Conservation (phyloP, 2,797 vertebrate genomes). For the Malacoctenus gilli region DNA sequence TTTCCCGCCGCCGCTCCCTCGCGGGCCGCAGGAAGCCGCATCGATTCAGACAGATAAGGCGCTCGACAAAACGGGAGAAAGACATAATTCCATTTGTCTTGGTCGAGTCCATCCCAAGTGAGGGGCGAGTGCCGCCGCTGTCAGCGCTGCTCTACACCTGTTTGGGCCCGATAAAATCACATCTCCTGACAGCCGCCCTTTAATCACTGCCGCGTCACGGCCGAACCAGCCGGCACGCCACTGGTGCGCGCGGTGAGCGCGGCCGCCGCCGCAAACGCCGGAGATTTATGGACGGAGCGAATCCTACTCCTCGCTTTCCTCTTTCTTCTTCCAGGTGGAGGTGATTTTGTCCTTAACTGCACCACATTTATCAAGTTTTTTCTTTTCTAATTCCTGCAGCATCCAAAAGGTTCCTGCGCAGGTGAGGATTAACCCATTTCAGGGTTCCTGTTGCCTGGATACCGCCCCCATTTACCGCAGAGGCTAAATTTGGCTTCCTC, state of each 20-base stretch:
- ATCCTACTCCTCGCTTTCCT: background rate
- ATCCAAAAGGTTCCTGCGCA: slow-evolving; percentile 2
- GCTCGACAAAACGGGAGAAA: slow-evolving; percentile 67
- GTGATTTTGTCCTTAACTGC: slow-evolving; percentile 1
- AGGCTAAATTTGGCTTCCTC: slow-evolving; percentile 11
- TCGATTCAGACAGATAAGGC: slow-evolving; percentile 73
- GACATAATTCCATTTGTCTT: slow-evolving; percentile 79
- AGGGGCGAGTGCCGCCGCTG: slow-evolving; percentile 68
- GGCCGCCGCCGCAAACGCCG: no score
- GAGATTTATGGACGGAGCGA: no score
- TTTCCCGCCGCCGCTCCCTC: slow-evolving; percentile 21
- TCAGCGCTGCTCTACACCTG: slow-evolving; percentile 72
- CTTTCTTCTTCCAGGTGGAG: background rate
- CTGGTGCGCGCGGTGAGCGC: no score
- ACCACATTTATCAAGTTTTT: background rate
- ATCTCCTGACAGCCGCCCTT: slow-evolving; percentile 76
- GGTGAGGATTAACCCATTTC: slow-evolving; percentile 14
- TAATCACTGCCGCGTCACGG: slow-evolving; percentile 70
- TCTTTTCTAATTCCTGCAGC: slow-evolving; percentile 3
- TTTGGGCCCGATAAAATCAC: slow-evolving; percentile 76
- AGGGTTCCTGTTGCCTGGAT: slow-evolving; percentile 16
- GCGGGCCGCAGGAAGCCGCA: slow-evolving; percentile 46
- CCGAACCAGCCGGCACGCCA: slow-evolving; percentile 43
- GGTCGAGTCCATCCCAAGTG: slow-evolving; percentile 63
- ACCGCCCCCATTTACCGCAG: slow-evolving; percentile 11